Conservation (phyloP, 2,797 vertebrate species). For the Parambassis ranga region DNA sequence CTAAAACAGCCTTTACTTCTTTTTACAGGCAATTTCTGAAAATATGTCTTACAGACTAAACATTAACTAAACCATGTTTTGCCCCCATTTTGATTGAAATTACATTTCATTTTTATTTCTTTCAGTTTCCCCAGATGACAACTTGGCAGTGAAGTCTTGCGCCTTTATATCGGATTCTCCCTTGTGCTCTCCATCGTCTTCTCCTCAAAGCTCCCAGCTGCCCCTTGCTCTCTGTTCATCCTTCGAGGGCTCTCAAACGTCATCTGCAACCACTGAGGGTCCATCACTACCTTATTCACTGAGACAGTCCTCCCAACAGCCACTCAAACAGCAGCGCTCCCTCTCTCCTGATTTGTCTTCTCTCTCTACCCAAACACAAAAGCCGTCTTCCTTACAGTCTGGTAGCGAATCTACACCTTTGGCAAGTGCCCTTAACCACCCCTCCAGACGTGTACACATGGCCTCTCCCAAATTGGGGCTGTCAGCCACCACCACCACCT, state of each 20-base stretch:
- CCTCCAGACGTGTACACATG: conserved; percentile 64
- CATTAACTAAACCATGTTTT: not conserved
- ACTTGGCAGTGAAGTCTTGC: conserved; percentile 70
- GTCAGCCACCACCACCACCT: conserved; percentile 80
- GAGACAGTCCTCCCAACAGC: conserved; percentile 24
- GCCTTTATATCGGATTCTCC: conserved; percentile 59
- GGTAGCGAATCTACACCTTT: conserved; percentile 47
- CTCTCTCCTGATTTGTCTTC: conserved; percentile 33
- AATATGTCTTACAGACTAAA: not conserved
- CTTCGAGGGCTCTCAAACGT: conserved; percentile 64
- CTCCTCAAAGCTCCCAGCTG: conserved; percentile 58
- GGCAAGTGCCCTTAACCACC: conserved; percentile 40
- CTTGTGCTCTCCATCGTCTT: conserved; percentile 54
- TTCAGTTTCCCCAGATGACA: conserved; percentile 72
- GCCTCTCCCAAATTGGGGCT: conserved; percentile 83
- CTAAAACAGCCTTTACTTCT: not conserved
- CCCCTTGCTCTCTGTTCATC: conserved; percentile 56
- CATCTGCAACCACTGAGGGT: conserved; percentile 43
- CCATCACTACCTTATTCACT: conserved; percentile 37
- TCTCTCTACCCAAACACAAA: conserved; percentile 24
- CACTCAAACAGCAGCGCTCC: conserved; percentile 30
- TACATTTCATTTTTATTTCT: too few relatives aligned
- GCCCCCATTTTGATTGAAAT: not conserved
- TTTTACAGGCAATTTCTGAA: too few relatives aligned
- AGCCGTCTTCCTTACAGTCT: conserved; percentile 24